Conservation (phyloP, 2,113 vertebrate genomes). For the Hystrix cristata region DNA sequence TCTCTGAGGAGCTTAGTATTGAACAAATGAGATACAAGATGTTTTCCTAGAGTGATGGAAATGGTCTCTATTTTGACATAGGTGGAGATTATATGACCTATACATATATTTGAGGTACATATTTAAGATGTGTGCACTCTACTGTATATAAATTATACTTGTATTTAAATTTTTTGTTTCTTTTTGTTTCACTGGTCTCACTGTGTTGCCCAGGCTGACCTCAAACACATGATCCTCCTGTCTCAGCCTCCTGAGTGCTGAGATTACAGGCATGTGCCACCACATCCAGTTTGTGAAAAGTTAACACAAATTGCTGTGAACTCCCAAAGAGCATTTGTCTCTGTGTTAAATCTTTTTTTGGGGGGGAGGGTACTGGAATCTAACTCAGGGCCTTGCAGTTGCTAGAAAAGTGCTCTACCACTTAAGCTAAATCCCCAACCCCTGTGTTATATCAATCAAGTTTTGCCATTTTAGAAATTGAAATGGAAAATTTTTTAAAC, state of each 20-base stretch:
- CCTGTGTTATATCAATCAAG: conserved; percentile 1
- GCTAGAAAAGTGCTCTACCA: too few species aligned
- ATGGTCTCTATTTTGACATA: neutral
- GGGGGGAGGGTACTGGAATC: too few species aligned
- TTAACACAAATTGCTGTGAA: neutral
- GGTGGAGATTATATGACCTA: neutral
- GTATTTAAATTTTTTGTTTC: neutral
- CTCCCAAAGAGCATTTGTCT: neutral
- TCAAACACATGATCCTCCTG: too few species aligned
- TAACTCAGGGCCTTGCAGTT: too few species aligned
- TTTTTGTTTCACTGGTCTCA: neutral
- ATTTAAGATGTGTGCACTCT: neutral
- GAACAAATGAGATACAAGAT: neutral
- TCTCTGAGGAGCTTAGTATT: neutral
- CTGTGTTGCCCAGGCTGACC: neutral
- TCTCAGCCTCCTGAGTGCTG: too few species aligned
- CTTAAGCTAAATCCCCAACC: too few species aligned
- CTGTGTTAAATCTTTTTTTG: neutral
- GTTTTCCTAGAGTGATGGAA: neutral
- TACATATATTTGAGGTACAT: neutral
- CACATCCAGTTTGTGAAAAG: neutral
- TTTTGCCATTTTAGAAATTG: conserved; percentile 3
- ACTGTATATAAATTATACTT: neutral
- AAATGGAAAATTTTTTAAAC: conserved; percentile 24
- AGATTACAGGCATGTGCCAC: too few species aligned